Percentiles rank a stretch among this genome's conserved stretches.
These are phyloP conservation scores for Mizuhopecten yessoensis DNA, from an alignment of 1,140 invertebrate genomes.

Conservation along the genomic window DNA sequence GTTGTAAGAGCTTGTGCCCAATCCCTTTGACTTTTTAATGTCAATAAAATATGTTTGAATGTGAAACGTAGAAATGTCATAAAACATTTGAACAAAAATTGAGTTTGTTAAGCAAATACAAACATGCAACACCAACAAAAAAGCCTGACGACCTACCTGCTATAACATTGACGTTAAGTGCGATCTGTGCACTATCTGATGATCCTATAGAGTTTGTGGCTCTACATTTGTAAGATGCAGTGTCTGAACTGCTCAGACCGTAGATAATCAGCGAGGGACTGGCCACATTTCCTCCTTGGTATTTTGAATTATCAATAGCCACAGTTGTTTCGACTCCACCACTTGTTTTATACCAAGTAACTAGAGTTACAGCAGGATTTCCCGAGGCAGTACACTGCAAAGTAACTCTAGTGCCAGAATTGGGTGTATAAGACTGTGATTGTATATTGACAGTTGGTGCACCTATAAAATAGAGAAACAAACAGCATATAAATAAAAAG, in stretches of 20 bases:
- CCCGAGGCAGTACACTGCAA: conserved; percentile 51
- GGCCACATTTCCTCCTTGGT: conserved; percentile 16
- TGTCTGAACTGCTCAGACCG: conserved; percentile 43
- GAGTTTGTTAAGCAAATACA: too few species aligned
- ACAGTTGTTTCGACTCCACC: conserved; percentile 35
- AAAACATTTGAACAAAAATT: too few species aligned
- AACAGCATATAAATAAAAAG: too few species aligned
- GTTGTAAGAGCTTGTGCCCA: too few species aligned
- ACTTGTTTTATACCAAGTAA: conserved; percentile 42
- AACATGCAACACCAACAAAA: too few species aligned
- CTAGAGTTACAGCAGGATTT: conserved; percentile 43
- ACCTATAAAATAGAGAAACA: conserved; percentile 58
- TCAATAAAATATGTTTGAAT: too few species aligned
- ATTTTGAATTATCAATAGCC: neutral
- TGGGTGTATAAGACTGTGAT: conserved; percentile 42
- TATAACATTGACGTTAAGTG: neutral
- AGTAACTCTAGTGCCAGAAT: conserved; percentile 20
- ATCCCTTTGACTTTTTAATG: too few species aligned
- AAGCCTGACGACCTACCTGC: too few species aligned
- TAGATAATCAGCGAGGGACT: conserved; percentile 50
- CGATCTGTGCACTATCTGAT: neutral
- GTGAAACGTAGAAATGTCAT: too few species aligned
- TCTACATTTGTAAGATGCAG: conserved; percentile 51
- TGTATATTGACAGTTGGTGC: conserved; percentile 27
- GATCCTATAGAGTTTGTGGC: conserved; percentile 51